Base-by-base conservation (phyloP, 2,797 vertebrate species). In the Megalops cyprinoides region DNA sequence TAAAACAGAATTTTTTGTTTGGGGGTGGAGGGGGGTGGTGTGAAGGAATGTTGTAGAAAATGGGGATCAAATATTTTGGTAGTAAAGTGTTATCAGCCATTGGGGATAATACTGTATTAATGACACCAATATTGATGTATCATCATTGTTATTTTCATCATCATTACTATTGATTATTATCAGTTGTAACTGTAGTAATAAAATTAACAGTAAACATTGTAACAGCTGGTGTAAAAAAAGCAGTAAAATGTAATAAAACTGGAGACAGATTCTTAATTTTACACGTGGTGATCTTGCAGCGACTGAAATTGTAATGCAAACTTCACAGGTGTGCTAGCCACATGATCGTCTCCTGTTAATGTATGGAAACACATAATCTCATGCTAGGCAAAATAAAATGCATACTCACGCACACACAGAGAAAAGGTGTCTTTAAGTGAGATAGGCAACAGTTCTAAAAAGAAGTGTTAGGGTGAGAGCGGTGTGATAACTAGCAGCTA, bases 401-500 rank as follows among this genome's bases (percentile, higher is more conserved):
- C 14, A 67, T 31, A 62, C 8, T 46, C 34, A 74, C 37, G 49
- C 14, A 67, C 31, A 62, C 8, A 46, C 34, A 28, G 69, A 31
- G 23, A 14, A 67, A 25, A 14, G 74, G 31, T 15, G 74, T 1
- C 10, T n/a, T n/a, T 9, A 53, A 34, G 74, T 56, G 39, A 79
- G 84, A 84, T 75, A 60, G 4, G 0, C 25, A 37, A 31, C 60
- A 82, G n/a, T n/a, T n/a, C n/a, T n/a, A n/a, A n/a, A n/a, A n/a
- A n/a, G 84, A 76, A 84, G 83, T 81, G 82, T 81, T 84, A 82
- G 84, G 20, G 74, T 8, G 76, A 85, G 88, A 90, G 90, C 88
- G 91, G 89, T 84, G 55, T 82, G 55, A 79, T 79, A 84, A 82
- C 67, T 79, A 82, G 55, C 53, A 39, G 86, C 85, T 87, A 84